These are phyloP conservation scores for Harlomillsia oculata DNA, from an alignment of 1,140 invertebrate species.

Conservation along the genomic window DNA sequence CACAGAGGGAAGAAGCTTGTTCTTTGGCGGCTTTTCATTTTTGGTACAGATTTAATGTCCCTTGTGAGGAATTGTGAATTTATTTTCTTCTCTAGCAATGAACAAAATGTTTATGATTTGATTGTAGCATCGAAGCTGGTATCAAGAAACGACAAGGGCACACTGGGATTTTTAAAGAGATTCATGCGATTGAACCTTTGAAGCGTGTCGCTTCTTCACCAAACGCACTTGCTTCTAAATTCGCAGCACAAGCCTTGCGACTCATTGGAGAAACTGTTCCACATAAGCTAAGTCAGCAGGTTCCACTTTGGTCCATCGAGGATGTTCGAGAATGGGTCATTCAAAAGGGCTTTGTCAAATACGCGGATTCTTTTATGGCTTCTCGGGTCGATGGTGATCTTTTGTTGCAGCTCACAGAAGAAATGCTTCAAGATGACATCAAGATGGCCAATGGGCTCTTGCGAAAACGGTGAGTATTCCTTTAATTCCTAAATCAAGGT, in stretches of 20 bases:
- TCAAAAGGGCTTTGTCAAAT: constrained; percentile 85
- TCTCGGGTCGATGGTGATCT: constrained; percentile 97
- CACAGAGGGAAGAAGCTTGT: constrained; percentile 88
- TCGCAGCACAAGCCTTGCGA: constrained; percentile 87
- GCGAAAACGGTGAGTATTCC: constrained; percentile 56
- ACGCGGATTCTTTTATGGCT: constrained; percentile 69
- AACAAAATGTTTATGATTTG: not conserved
- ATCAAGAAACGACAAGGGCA: constrained; percentile 95
- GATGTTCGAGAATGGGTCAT: constrained; percentile 98
- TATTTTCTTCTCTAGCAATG: not conserved
- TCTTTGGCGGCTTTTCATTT: constrained; percentile 98
- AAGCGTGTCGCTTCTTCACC: constrained; percentile 96
- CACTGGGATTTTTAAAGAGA: constrained; percentile 85
- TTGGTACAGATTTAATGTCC: constrained; percentile 45
- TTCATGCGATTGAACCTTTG: constrained; percentile 87
- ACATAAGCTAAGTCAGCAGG: constrained; percentile 94
- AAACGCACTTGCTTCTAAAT: constrained; percentile 94
- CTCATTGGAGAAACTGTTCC: constrained; percentile 94
- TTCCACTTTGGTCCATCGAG: constrained; percentile 91
- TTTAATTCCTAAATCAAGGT: not conserved
- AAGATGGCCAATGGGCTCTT: constrained; percentile 87
- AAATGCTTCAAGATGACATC: constrained; percentile 85
- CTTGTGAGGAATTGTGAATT: too few relatives aligned
- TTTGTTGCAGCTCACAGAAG: constrained; percentile 81
- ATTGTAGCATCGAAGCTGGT: constrained; percentile 76